phyloP scores from a whole-genome alignment of 1,140 invertebrate species.

The Drosophila eugracilis region DNA sequence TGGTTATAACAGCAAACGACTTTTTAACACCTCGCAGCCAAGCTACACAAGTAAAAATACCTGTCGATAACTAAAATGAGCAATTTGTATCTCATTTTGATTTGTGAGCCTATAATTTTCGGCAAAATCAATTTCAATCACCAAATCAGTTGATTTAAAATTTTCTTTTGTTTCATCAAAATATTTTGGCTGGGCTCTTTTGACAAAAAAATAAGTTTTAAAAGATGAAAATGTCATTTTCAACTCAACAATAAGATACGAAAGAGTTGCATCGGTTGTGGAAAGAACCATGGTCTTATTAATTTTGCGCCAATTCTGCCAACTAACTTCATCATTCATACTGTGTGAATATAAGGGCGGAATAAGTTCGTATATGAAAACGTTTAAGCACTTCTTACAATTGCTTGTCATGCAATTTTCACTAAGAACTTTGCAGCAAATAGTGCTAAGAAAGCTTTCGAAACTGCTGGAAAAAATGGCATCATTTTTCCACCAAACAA shows the following conservation, averaged over 20 bases:
- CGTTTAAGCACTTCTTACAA: slow-evolving; percentile 4
- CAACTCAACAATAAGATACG: no score
- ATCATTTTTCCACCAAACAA: slow-evolving; percentile 2
- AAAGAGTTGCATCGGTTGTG: no score
- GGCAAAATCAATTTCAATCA: not conserved
- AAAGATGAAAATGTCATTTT: no score
- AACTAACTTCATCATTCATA: no score
- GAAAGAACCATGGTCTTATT: no score
- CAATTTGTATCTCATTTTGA: not conserved
- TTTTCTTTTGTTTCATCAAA: not conserved
- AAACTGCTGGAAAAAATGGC: not conserved
- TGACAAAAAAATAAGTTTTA: not conserved
- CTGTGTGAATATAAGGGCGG: no score
- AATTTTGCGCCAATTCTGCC: no score
- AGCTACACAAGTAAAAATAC: no score
- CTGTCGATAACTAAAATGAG: not conserved
- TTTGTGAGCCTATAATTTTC: not conserved
- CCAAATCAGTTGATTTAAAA: not conserved
- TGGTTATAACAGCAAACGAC: no score
- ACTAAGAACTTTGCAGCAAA: slow-evolving; percentile 3
- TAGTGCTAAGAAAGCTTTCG: not conserved
- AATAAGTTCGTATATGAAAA: no score
- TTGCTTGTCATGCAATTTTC: slow-evolving; percentile 12
- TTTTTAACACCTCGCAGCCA: no score
- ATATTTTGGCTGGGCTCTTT: not conserved